A percentile compares a stretch with the other conserved stretches of the same genome.
phyloP scores from a whole-genome alignment of 2,888 invertebrate genomes.

The Frankliniella intonsa region DNA sequence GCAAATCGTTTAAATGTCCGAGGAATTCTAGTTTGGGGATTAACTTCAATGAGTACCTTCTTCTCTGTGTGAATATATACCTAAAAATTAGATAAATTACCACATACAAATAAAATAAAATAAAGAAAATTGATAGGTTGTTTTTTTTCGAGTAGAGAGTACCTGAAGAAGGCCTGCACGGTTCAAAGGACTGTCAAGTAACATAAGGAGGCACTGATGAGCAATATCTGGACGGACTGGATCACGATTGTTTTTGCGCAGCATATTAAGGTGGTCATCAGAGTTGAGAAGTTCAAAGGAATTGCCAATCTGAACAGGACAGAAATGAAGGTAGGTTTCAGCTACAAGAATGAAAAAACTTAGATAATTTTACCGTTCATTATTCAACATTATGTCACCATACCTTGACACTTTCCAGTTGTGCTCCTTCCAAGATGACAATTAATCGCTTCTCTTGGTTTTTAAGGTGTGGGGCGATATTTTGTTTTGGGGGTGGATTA shows the following conservation, averaged over 20 bases:
- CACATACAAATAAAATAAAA: background rate
- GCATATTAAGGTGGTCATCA: conserved; percentile 82
- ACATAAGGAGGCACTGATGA: conserved; percentile 95
- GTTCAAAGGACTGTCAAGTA: conserved; percentile 95
- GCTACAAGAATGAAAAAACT: background rate
- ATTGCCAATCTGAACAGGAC: conserved; percentile 66
- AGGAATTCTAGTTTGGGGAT: conserved; percentile 95
- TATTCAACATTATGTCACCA: conserved; percentile 35
- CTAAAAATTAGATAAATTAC: conserved; percentile 42
- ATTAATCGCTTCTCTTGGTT: conserved; percentile 87
- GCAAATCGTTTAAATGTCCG: conserved; percentile 95
- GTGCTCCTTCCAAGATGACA: conserved; percentile 88
- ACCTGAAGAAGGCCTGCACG: conserved; percentile 90
- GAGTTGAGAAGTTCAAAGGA: conserved; percentile 88
- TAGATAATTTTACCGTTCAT: background rate
- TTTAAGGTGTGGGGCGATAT: conserved; percentile 69
- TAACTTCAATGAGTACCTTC: conserved; percentile 90
- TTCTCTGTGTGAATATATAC: conserved; percentile 88
- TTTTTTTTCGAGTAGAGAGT: background rate
- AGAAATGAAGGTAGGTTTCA: background rate
- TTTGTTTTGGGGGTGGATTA: conserved; percentile 71
- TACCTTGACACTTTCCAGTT: conserved; percentile 94
- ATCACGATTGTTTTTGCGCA: conserved; percentile 81
- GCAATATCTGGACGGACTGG: conserved; percentile 93
- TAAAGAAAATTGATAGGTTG: background rate